phyloP scores from a whole-genome alignment of 2,888 invertebrate genomes.

The Andrena marginata region DNA sequence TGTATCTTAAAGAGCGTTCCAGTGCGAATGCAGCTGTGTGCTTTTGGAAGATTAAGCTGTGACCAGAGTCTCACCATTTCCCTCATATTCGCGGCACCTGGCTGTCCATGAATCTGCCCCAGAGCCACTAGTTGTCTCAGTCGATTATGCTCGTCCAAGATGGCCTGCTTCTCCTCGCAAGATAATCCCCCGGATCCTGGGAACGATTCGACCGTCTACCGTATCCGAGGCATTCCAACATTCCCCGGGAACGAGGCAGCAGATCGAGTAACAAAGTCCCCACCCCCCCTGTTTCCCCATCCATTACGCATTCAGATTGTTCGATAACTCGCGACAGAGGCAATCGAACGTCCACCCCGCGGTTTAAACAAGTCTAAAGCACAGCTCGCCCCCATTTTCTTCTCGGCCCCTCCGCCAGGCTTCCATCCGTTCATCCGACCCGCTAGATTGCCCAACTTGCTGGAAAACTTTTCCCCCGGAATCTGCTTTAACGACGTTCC shows the following conservation, averaged over 20 bases:
- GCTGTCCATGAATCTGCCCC: slow-evolving; percentile 92
- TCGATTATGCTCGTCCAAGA: slow-evolving; percentile 93
- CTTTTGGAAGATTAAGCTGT: slow-evolving; percentile 1
- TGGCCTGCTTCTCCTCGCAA: slow-evolving; percentile 90
- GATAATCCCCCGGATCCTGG: slow-evolving; percentile 89
- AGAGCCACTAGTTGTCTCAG: slow-evolving; percentile 92
- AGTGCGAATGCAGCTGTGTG: too few species aligned
- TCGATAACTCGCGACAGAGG: background rate
- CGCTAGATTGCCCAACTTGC: slow-evolving; percentile 42
- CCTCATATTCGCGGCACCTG: slow-evolving; percentile 94
- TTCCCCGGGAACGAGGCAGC: background rate
- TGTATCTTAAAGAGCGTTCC: too few species aligned
- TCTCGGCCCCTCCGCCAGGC: background rate
- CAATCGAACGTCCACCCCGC: slow-evolving; percentile 20
- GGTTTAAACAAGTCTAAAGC: slow-evolving; percentile 16
- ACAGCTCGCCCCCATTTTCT: slow-evolving; percentile 15
- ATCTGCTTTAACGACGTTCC: slow-evolving; percentile 53
- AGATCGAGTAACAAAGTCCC: background rate
- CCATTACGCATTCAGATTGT: slow-evolving; percentile 19
- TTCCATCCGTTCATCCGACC: slow-evolving; percentile 15
- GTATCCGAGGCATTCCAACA: background rate
- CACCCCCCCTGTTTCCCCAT: background rate
- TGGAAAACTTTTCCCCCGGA: slow-evolving; percentile 46
- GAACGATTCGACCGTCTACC: slow-evolving; percentile 10
- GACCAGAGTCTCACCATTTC: slow-evolving; percentile 90